Evolutionary conservation across 2,888 invertebrate genomes (phyloP), one percentile per base, ranked within the genome.

Genomic region (Seladonia tumulorum): DNA sequence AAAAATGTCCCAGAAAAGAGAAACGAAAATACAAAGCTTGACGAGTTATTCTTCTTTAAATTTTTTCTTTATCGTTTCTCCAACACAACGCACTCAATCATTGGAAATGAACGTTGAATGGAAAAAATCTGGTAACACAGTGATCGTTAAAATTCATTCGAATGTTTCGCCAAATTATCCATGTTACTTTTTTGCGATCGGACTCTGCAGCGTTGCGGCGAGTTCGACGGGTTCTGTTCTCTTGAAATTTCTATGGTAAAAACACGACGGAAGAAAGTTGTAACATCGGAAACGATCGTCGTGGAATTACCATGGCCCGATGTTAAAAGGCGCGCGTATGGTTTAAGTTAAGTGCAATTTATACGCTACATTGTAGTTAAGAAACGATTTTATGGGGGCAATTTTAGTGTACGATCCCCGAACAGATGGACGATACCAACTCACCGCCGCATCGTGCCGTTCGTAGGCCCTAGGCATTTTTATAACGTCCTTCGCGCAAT

Each of bases 301-400:
- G 45, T 60, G 78, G 60, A 75, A 82, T 82, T 85, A 82, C 83
- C 76, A 79, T 63, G 75, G 85, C 29, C 49, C 75, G 82, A 47
- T 66, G 82, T 75, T 79, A 82, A 84, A 74, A 79, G 45, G 82
- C 75, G 49, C 22, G 42, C 18, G 29, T 39, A 39, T 7, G 66
- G 80, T 70, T 73, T 71, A 75, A 81, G 66, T 73, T 71, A 75
- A 81, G 66, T 45, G 78, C 49, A 84, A 84, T 86, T 84, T 84
- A 60, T 84, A 77, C 72, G 70, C 74, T 57, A 76, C 81, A 81
- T 81, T 81, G 86, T 81, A 86, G 73, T 86, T 86, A 81, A 60
- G 76, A 53, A 57, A 68, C 66, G 76, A 75, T 72, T 78, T 81
- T 84, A 84, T 81, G 29, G 66, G 49, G n/a, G 81, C 75, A 86